These are phyloP conservation scores for Naso thynnoides DNA, from an alignment of 2,797 vertebrate genomes.

Conservation along the genomic window DNA sequence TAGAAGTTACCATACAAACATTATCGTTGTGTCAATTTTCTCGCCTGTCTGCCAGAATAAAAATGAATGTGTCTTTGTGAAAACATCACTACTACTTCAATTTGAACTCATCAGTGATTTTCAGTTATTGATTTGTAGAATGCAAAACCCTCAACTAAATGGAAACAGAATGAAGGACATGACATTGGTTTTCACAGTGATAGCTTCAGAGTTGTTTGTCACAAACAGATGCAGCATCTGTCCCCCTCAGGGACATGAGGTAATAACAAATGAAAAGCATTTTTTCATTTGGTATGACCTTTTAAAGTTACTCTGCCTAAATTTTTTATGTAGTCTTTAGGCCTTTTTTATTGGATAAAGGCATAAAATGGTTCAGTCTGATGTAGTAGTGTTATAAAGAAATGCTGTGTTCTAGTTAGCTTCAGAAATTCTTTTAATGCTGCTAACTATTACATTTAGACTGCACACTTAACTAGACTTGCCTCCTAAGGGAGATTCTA, in stretches of 20 bases:
- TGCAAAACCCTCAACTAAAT: neutral
- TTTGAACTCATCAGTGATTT: neutral
- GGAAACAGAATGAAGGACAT: neutral
- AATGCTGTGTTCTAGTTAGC: neutral
- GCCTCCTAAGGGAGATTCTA: neutral
- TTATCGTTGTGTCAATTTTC: neutral
- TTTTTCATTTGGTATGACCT: conserved; percentile 16
- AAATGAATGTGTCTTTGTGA: neutral
- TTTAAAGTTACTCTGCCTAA: conserved; percentile 1
- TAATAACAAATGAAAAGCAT: conserved; percentile 2
- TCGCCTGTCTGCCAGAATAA: too few relatives aligned
- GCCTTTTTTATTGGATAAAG: neutral
- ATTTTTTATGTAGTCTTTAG: neutral
- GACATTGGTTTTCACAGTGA: neutral
- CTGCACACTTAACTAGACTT: neutral
- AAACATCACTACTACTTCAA: neutral
- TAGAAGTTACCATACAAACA: neutral
- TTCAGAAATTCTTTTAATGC: neutral
- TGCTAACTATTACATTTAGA: neutral
- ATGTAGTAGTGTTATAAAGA: neutral
- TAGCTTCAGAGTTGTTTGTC: conserved; percentile 2
- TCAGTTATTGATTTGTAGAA: neutral
- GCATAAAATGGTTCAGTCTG: neutral
- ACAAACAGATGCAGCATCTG: neutral
- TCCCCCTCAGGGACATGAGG: conserved; percentile 11